These are phyloP conservation scores for Pseudomugil tenellus DNA, from an alignment of 2,797 vertebrate genomes.

Conservation along the genomic window DNA sequence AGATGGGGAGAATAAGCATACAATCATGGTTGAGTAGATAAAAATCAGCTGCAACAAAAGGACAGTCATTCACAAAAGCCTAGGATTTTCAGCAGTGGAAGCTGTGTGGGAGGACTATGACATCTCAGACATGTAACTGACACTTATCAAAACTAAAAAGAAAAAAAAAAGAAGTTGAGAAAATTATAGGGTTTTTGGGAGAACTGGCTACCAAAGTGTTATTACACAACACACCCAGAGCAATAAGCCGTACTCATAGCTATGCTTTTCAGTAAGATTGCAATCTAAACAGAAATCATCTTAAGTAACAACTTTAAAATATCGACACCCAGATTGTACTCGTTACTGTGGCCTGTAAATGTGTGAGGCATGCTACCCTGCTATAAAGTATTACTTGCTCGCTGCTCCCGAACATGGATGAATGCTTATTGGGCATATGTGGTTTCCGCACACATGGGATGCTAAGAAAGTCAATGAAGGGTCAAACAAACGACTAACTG, in stretches of 20 bases:
- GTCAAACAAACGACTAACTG: slow-evolving; percentile 3
- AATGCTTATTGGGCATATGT: slow-evolving; percentile 17
- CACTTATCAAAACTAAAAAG: slow-evolving; percentile 22
- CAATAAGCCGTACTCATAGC: slow-evolving; percentile 8
- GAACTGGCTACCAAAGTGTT: slow-evolving; percentile 16
- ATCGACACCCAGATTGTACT: slow-evolving; percentile 8
- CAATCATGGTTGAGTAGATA: slow-evolving; percentile 48
- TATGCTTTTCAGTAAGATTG: slow-evolving; percentile 16
- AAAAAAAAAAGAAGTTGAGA: slow-evolving; percentile 14
- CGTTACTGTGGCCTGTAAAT: slow-evolving; percentile 4
- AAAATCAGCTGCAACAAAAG: slow-evolving; percentile 57
- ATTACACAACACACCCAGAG: slow-evolving; percentile 16
- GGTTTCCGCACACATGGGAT: slow-evolving; percentile 6
- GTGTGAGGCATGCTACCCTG: not conserved
- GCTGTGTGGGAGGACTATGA: slow-evolving; percentile 55
- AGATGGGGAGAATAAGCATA: slow-evolving; percentile 50
- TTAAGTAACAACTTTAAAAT: slow-evolving; percentile 4
- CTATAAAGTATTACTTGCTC: slow-evolving; percentile 15
- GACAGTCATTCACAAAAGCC: slow-evolving; percentile 66
- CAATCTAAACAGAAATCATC: slow-evolving; percentile 42
- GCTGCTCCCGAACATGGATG: slow-evolving; percentile 10
- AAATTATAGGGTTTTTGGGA: slow-evolving; percentile 14
- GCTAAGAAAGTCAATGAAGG: slow-evolving; percentile 21
- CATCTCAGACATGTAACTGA: slow-evolving; percentile 35
- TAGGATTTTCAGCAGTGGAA: slow-evolving; percentile 69